Evolutionary conservation across 92 coral and sea anemone species (phyloP).

Genomic region (Palythoa heliodiscus): DNA sequence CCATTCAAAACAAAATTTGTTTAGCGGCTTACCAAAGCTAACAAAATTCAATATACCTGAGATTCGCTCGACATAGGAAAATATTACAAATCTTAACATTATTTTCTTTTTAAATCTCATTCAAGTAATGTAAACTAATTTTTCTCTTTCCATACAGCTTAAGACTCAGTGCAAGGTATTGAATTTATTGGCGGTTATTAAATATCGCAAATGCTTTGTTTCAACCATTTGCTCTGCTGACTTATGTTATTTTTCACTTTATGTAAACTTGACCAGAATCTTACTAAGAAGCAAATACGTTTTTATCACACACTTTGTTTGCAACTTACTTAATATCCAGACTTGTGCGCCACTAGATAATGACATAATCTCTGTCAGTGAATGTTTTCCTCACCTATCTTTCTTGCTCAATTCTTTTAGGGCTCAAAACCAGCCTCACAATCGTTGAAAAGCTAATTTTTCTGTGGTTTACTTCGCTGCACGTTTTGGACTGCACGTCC

Average conservation of each 20-base stretch:
- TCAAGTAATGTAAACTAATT: neutral
- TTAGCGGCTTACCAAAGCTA: neutral
- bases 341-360: neutral
- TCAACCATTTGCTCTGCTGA: neutral
- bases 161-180: neutral
- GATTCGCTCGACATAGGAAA: neutral
- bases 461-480: neutral
- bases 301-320: neutral
- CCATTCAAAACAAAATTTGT: neutral
- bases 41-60: neutral
- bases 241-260: neutral
- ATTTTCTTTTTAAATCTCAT: neutral
- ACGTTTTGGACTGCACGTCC: constrained; percentile 22
- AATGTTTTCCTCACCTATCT: neutral
- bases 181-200: neutral
- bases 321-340: neutral
- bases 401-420: neutral
- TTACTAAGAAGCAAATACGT: neutral
- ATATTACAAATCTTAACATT: neutral
- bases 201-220: neutral
- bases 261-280: neutral
- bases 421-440: neutral
- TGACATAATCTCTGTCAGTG: neutral
- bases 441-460: neutral
- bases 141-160: neutral